Conservation (phyloP, 1,140 invertebrate genomes). For the Subanguina moxae region DNA sequence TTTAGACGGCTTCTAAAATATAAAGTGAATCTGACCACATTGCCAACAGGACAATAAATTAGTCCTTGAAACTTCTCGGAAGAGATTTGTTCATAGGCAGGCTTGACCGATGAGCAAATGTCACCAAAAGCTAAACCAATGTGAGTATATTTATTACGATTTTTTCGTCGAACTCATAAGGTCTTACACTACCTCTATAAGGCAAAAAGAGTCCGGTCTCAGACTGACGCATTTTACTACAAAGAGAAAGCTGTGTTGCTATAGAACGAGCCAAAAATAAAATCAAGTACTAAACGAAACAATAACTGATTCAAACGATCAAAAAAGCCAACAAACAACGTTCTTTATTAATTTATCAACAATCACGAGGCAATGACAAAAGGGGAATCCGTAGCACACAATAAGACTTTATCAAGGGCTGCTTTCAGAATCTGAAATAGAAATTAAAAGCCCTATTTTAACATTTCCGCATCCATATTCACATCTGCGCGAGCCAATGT, state of each 20-base stretch:
- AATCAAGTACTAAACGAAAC: no score
- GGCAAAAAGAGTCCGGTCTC: no score
- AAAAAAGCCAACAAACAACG: no score
- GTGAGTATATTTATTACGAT: neutral
- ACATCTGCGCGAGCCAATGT: no score
- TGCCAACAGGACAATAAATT: neutral
- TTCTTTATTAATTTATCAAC: no score
- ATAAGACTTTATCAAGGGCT: conserved; percentile 21
- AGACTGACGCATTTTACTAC: no score
- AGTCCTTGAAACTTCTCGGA: neutral
- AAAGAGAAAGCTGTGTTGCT: no score
- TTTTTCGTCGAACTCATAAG: neutral
- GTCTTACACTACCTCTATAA: neutral
- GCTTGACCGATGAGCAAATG: neutral
- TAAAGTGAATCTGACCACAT: neutral
- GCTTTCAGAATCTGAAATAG: conserved; percentile 12
- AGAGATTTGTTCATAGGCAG: neutral
- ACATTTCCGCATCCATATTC: no score
- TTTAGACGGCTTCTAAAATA: neutral
- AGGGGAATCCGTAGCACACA: neutral
- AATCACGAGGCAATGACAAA: neutral
- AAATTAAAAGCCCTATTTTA: no score
- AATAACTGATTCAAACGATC: no score
- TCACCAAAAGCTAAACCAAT: neutral
- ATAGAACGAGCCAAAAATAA: no score